phyloP scores from a whole-genome alignment of 23 tunicate genomes.

The Styela plicata region DNA sequence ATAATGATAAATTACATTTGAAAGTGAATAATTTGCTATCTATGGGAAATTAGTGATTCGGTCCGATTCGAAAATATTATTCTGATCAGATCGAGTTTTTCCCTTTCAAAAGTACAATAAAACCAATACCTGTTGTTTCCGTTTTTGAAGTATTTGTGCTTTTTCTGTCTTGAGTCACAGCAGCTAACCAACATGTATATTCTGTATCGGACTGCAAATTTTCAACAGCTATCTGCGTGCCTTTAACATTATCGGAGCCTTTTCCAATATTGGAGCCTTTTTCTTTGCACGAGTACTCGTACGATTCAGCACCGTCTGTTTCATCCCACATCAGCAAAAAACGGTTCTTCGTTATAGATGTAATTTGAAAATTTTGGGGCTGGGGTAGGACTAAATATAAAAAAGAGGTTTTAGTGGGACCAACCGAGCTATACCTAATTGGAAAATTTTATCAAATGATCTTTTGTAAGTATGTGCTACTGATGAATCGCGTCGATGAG shows the following conservation, averaged over 20 bases:
- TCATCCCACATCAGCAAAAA: neutral
- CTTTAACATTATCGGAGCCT: neutral
- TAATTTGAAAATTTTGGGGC: neutral
- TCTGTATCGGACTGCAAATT: neutral
- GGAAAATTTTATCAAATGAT: no score
- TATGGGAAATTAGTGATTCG: no score
- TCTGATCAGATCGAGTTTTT: no score
- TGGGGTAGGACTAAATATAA: neutral
- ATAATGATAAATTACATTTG: no score
- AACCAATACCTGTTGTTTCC: neutral
- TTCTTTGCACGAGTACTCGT: conserved; percentile 1
- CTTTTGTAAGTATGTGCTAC: no score
- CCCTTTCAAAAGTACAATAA: no score
- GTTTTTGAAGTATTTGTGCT: neutral
- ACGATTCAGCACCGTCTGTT: neutral
- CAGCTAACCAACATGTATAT: neutral
- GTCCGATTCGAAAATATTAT: no score
- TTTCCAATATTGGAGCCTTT: neutral
- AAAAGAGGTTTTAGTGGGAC: no score
- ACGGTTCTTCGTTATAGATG: neutral
- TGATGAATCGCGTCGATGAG: no score
- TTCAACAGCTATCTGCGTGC: neutral
- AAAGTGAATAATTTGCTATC: no score
- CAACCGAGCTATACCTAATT: no score
- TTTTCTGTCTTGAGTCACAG: neutral